phyloP scores from a whole-genome alignment of 2,888 invertebrate genomes.

The Temnothorax unifasciatus region DNA sequence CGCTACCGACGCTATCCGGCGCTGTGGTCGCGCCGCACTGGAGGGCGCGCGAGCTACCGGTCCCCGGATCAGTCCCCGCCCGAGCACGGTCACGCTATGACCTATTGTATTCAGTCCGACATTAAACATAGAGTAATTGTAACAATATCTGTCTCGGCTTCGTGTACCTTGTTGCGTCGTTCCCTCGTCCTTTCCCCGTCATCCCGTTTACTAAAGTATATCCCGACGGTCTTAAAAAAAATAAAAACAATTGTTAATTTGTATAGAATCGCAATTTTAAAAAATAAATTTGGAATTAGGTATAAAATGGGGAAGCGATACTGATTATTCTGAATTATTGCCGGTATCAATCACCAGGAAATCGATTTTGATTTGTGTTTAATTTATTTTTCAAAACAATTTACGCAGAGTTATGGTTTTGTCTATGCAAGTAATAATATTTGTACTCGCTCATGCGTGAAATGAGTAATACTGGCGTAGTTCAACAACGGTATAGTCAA shows the following conservation, averaged over 20 bases:
- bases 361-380: background rate
- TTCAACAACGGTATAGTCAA: background rate
- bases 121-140: no score
- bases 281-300: background rate
- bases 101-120: no score
- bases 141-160: no score
- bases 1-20: no score
- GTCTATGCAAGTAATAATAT: slow-evolving; percentile 23
- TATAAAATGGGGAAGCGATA: background rate
- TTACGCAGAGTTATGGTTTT: background rate
- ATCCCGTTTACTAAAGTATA: no score
- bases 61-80: no score
- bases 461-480: background rate
- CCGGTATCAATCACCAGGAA: background rate
- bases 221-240: no score
- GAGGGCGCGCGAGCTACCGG: no score
- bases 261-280: background rate
- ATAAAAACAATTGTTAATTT: background rate
- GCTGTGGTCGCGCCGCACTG: no score
- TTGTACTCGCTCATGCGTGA: background rate
- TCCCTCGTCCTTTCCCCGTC: no score
- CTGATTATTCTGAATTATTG: background rate
- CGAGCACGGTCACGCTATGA: no score
- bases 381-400: background rate
- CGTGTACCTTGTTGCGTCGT: no score